Base-by-base conservation (phyloP, 2,797 vertebrate species). In the Ficedula albicollis region DNA sequence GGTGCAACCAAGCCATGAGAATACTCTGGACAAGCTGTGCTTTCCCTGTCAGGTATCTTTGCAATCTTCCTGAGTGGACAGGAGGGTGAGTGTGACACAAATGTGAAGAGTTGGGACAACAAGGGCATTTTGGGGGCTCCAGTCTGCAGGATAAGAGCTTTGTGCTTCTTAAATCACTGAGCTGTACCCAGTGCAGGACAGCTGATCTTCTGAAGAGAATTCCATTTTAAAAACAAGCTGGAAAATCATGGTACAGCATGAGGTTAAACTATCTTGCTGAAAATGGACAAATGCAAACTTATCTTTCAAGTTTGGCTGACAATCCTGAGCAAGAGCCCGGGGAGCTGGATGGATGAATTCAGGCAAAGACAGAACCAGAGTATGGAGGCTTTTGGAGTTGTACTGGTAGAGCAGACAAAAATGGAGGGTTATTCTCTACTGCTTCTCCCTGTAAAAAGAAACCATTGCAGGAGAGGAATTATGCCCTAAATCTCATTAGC, bases 71-170 rank as follows among this genome's bases (percentile, higher is more conserved):
- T 19, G 17, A 34, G 29, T 25, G 36, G 26, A 36, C 14, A 72
- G 63, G 15, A 74, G 7, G 20, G 10, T 26, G 49, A 44, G 11
- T 36, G 43, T 29, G 41, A 54, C 2, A 1, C 11, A 14, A 51
- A 19, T 1, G 1, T 17, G 30, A 18, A 5, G 38, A 48, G 46
- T 0, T 64, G 60, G 15, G 13, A 15, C 0, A 2, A 49, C 15
- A 15, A n/a, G 30, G 15, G 14, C 32, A 30, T 39, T n/a, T 5
- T 41, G 14, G 11, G 38, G 43, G 15, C 21, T 77, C 13, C 30
- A 67, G 15, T 44, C 46, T 81, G 19, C 41, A 55, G 46, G 30
- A 39, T 2, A 4, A 29, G 30, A 77, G 52, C 19, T 51, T 51
- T 46, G 30, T 63, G 32, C 48, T 86, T 17, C 2, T 4, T 36